Evolutionary conservation across 2,888 invertebrate species (phyloP).

Genomic region (Camptogramma bilineatum): DNA sequence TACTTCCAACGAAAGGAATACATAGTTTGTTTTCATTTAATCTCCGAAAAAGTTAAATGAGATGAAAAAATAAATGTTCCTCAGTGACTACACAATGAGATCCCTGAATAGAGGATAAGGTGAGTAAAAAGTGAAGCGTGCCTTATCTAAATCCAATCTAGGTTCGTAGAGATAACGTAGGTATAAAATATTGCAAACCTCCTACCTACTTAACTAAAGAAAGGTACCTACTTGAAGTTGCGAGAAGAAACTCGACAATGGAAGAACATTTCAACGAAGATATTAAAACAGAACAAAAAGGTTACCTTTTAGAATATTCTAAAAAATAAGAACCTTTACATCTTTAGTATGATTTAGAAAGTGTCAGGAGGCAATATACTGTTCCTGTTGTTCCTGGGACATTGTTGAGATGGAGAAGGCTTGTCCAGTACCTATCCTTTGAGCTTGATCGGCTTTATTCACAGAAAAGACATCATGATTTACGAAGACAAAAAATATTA

Average conservation of each 20-base stretch:
- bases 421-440: too few species aligned
- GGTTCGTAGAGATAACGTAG: constrained; percentile 32
- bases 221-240: constrained; percentile 10
- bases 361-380: too few species aligned
- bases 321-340: too few species aligned
- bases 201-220: constrained; percentile 12
- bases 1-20: constrained; percentile 27
- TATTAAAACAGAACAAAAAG: too few species aligned
- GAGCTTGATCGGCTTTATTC: too few species aligned
- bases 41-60: constrained; percentile 39
- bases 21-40: constrained; percentile 39
- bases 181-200: constrained; percentile 32
- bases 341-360: neutral
- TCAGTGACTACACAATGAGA: constrained; percentile 36
- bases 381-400: too few species aligned
- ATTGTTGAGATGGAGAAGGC: too few species aligned
- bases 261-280: neutral
- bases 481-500: too few species aligned
- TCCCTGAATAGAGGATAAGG: constrained; percentile 28
- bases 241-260: constrained; percentile 11
- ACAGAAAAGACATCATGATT: too few species aligned
- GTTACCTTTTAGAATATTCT: too few species aligned
- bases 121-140: constrained; percentile 38
- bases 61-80: constrained; percentile 32
- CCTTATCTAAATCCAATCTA: constrained; percentile 44